Percentiles rank a stretch among this genome's conserved stretches.
phyloP scores from a whole-genome alignment of 2,113 vertebrate genomes.

The Lasiurus cinereus region DNA sequence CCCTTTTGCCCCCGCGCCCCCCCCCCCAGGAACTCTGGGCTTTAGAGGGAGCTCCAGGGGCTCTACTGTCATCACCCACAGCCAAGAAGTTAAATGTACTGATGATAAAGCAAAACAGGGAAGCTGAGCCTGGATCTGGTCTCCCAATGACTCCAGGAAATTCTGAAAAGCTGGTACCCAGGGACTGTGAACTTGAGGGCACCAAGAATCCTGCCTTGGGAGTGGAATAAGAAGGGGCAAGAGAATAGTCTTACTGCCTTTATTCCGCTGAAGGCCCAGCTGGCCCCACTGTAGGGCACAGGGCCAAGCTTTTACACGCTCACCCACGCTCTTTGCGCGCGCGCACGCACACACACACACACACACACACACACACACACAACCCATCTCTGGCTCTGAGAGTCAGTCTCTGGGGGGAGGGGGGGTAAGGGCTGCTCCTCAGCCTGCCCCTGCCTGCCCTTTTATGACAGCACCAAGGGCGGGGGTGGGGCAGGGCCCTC shows the following conservation, averaged over 20 bases:
- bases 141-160: background rate
- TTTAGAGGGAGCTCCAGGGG: background rate
- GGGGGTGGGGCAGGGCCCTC: slow-evolving; percentile 74
- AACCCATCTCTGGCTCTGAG: slow-evolving; percentile 85
- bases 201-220: background rate
- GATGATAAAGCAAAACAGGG: background rate
- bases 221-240: slow-evolving; percentile 62
- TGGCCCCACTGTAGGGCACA: slow-evolving; percentile 61
- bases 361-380: slow-evolving; percentile 77
- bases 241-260: slow-evolving; percentile 90
- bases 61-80: background rate
- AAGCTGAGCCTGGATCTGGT: background rate
- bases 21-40: background rate
- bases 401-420: slow-evolving; percentile 80
- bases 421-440: slow-evolving; percentile 66
- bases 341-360: too few relatives aligned
- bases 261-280: slow-evolving; percentile 84
- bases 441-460: slow-evolving; percentile 76
- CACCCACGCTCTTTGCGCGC: slow-evolving; percentile 84
- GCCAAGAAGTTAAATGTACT: background rate
- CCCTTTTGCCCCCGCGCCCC: background rate
- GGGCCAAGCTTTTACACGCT: slow-evolving; percentile 79
- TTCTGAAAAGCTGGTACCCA: background rate
- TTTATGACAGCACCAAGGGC: slow-evolving; percentile 83
- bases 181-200: background rate